These are phyloP conservation scores for Drosophila hydei DNA, from an alignment of 1,140 invertebrate species.

Conservation along the genomic window DNA sequence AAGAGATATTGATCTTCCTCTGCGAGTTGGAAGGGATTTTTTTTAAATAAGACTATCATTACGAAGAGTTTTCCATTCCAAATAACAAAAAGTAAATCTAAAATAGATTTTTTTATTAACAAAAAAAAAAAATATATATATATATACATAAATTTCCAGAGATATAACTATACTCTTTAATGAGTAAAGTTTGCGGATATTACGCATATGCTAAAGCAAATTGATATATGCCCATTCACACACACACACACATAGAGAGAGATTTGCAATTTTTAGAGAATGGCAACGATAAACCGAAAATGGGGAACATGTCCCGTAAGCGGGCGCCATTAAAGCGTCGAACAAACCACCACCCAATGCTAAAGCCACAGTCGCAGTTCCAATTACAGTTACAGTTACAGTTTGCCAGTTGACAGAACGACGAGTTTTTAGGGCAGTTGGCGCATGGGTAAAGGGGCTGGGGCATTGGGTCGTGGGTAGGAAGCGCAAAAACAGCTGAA, in stretches of 20 bases:
- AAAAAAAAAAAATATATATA: no score
- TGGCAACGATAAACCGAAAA: constrained; percentile 15
- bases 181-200: no score
- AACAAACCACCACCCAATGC: constrained; percentile 37
- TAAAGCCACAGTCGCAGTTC: constrained; percentile 70
- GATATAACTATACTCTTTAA: no score
- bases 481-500: constrained; percentile 47
- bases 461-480: constrained; percentile 27
- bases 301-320: constrained; percentile 18
- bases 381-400: constrained; percentile 75
- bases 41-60: no score
- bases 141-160: no score
- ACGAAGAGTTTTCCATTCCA: no score
- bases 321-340: constrained; percentile 60
- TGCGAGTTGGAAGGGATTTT: no score
- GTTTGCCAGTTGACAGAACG: constrained; percentile 48
- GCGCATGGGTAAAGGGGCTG: neutral
- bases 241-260: neutral
- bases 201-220: neutral
- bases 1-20: no score
- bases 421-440: neutral
- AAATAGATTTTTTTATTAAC: no score
- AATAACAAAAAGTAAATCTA: no score
- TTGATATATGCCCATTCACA: constrained; percentile 2
- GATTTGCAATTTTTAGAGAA: constrained; percentile 23